Percentiles rank a stretch among this genome's conserved stretches.
Conservation (phyloP, 2,113 vertebrate species). For the Rattus norvegicus region DNA sequence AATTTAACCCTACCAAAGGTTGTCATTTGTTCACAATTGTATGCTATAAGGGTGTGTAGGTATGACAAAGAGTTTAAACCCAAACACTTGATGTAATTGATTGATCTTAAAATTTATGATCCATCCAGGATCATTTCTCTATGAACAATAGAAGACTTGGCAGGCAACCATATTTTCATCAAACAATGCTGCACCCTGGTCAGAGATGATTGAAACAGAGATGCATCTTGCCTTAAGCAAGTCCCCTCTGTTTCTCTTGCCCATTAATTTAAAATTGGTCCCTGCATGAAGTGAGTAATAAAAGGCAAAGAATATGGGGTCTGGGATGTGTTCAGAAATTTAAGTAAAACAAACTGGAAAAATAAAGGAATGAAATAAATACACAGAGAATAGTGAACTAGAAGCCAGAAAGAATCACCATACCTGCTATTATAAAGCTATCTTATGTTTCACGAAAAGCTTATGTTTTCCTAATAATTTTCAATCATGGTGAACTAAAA, state of each 20-base stretch:
- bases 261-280: conserved; percentile 70
- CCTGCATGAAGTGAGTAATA: conserved; percentile 62
- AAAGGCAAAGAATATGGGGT: neutral
- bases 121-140: conserved; percentile 50
- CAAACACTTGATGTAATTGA: neutral
- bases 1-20: neutral
- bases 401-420: neutral
- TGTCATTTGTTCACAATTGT: conserved; percentile 18
- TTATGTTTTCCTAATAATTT: conserved; percentile 38
- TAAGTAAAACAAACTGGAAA: conserved; percentile 45
- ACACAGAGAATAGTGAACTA: conserved; percentile 5
- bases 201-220: conserved; percentile 59
- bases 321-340: conserved; percentile 6
- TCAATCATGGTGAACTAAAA: conserved; percentile 35
- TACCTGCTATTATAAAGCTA: conserved; percentile 31
- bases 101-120: conserved; percentile 27
- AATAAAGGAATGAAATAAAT: conserved; percentile 33
- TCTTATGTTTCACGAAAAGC: conserved; percentile 16
- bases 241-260: conserved; percentile 23
- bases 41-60: neutral
- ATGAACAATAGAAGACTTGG: conserved; percentile 1
- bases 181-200: conserved; percentile 11
- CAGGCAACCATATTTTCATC: neutral
- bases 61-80: neutral
- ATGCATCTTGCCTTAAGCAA: conserved; percentile 54